A percentile compares a stretch with the other conserved stretches of the same genome.
phyloP scores from a whole-genome alignment of 2,113 vertebrate species.

The Accipiter cooperii region DNA sequence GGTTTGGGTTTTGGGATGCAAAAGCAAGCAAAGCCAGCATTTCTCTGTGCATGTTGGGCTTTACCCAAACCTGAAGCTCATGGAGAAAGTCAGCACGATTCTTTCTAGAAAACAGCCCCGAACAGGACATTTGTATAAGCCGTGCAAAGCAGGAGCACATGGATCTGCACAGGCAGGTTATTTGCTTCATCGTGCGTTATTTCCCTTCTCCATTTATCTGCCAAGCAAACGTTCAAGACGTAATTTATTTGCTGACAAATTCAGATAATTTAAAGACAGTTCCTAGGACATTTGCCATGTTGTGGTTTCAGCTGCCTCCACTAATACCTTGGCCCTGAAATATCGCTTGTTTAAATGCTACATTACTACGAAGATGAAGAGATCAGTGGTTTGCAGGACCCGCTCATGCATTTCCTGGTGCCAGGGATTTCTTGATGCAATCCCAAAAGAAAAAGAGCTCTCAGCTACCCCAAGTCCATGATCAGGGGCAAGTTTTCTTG shows the following conservation, averaged over 20 bases:
- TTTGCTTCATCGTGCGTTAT: background rate
- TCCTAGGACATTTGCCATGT: slow-evolving; percentile 25
- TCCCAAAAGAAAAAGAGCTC: background rate
- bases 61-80: background rate
- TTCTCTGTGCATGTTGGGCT: background rate
- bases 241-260: slow-evolving; percentile 56
- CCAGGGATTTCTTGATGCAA: background rate
- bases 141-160: background rate
- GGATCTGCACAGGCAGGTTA: background rate
- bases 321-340: slow-evolving; percentile 35
- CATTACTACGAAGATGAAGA: slow-evolving; percentile 17
- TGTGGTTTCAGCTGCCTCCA: slow-evolving; percentile 21
- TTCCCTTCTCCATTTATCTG: background rate
- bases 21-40: background rate
- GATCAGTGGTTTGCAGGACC: background rate
- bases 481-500: background rate
- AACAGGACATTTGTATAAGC: background rate
- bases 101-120: background rate
- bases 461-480: background rate
- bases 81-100: background rate
- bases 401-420: background rate
- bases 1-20: background rate
- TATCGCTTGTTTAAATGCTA: slow-evolving; percentile 6
- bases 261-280: slow-evolving; percentile 44
- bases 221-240: background rate